A percentile compares a stretch with the other conserved stretches of the same genome.
These are phyloP conservation scores for Anableps anableps DNA, from an alignment of 2,797 vertebrate species.

Conservation along the genomic window DNA sequence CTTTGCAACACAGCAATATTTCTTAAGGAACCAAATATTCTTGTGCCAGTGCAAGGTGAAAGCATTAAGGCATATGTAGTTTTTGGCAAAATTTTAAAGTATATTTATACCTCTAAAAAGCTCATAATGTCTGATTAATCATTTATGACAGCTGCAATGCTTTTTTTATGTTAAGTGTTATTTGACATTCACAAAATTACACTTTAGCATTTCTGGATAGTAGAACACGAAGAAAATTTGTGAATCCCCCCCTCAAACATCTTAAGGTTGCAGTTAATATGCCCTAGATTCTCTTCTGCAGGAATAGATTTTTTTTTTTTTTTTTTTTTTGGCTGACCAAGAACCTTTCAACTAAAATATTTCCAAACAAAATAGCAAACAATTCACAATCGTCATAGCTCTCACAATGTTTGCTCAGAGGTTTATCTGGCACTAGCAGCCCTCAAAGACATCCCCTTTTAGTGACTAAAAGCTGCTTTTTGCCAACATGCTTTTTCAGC, in stretches of 20 bases:
- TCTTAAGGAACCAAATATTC: background rate
- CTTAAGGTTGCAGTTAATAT: background rate
- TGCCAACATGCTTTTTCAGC: conserved; percentile 30
- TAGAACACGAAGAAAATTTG: background rate
- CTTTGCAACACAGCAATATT: background rate
- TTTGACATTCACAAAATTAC: background rate
- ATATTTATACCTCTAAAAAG: background rate
- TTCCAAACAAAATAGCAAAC: background rate
- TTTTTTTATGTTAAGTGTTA: background rate
- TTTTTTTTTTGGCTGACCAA: too few species aligned
- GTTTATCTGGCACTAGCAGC: conserved; percentile 26
- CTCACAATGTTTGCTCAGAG: conserved; percentile 6
- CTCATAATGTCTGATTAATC: background rate
- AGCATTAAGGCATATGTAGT: background rate
- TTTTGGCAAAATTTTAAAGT: background rate
- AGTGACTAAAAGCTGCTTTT: conserved; percentile 41
- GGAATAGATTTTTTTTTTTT: background rate
- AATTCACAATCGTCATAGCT: background rate
- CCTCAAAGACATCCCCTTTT: conserved; percentile 22
- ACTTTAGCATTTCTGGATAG: background rate
- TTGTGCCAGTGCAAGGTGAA: background rate
- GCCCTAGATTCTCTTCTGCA: background rate
- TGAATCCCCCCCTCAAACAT: background rate
- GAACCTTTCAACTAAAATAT: background rate
- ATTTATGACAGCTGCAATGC: background rate